Evolutionary conservation across 1,140 invertebrate species (phyloP).

Genomic region (Liolophura sinensis): DNA sequence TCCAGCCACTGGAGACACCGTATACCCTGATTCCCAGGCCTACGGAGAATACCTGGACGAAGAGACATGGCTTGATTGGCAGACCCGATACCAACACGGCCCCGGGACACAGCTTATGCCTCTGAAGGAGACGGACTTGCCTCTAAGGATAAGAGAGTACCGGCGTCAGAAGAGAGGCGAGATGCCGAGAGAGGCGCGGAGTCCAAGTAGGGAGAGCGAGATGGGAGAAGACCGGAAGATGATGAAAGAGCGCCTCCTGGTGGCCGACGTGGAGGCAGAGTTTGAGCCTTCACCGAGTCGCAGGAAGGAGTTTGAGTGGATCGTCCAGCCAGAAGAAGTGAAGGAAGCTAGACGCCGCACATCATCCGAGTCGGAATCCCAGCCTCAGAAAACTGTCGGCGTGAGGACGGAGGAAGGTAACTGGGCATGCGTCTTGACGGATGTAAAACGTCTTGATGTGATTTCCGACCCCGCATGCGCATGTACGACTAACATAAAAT

Average conservation of each 20-base stretch:
- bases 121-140: conserved; percentile 22
- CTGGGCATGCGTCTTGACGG: too few relatives aligned
- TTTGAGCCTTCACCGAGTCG: conserved; percentile 15
- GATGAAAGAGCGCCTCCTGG: conserved; percentile 27
- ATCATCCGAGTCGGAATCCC: too few relatives aligned
- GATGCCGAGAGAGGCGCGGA: conserved; percentile 9
- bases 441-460: too few relatives aligned
- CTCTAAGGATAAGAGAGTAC: conserved; percentile 16
- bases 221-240: conserved; percentile 2
- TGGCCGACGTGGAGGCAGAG: conserved; percentile 29
- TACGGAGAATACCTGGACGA: conserved; percentile 53
- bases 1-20: conserved; percentile 29
- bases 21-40: conserved; percentile 40
- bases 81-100: conserved; percentile 36
- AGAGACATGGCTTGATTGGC: conserved; percentile 54
- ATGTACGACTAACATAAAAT: too few relatives aligned
- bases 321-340: not conserved
- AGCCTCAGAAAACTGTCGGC: too few relatives aligned
- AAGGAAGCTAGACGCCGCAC: too few relatives aligned
- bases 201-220: not conserved
- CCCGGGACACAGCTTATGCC: conserved; percentile 22
- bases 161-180: conserved; percentile 6
- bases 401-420: too few relatives aligned
- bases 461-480: too few relatives aligned
- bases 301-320: conserved; percentile 26